Base-by-base conservation (phyloP, 2,888 invertebrate species). In the Brachynemurus nebulosus region DNA sequence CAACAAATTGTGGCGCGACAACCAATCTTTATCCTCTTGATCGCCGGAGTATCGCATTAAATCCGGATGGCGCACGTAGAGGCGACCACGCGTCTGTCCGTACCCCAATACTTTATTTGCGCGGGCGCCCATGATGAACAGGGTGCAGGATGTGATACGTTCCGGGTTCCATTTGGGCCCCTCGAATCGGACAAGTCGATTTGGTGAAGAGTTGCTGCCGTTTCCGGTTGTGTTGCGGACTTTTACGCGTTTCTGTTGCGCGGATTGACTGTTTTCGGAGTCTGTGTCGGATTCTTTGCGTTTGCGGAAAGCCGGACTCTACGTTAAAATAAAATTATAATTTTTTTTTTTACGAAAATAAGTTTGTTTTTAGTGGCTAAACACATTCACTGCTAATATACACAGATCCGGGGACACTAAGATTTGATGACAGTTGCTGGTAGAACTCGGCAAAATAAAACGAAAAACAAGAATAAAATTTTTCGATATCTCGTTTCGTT, bases 101-200 rank as follows among this genome's bases (percentile, higher is more conserved):
- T 82, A 70, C 2, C 85, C 86, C 42, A 86, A 63, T 12, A 78
- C 78, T 63, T 79, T 79, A 57, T 78, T 78, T 33, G 78, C 78
- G 61, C 78, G 78, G 47, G 84, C 80, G 19, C 85, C 84, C 81
- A 86, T 82, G 39, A 86, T 81, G 59, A 86, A 86, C 39, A 78
- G 58, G 1, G 83, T 82, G n/a, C 79, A 78, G 42, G 72, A 66
- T n/a, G 69, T 75, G 20, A 86, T 69, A 51, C 85, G 66, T 1
- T 73, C 73, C 1, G 84, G 78, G 56, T 85, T 80, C 84, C 84
- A 86, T 63, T 82, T 78, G 35, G 76, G 73, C 35, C 73, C 75
- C 52, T 74, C 70, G 3, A 72, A 51, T 54, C 62, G 64, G 11
- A 60, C 63, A n/a, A 71, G 63, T 14, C 72, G 71, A 18, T 69